Evolutionary conservation across 2,888 invertebrate species (phyloP).

Genomic region (Callosobruchus maculatus): DNA sequence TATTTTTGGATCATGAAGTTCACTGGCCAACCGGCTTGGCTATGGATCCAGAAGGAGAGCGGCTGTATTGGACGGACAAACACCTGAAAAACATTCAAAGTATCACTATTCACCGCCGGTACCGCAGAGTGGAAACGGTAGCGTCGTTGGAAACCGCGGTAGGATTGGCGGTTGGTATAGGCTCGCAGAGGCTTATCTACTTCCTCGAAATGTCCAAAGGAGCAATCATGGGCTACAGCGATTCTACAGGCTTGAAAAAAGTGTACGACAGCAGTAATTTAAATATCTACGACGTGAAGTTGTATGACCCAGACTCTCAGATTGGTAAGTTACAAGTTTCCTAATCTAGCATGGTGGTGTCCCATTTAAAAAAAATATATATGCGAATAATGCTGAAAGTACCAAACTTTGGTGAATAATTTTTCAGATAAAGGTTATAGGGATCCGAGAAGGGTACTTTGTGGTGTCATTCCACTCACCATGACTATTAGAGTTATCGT

Average conservation of each 20-base stretch:
- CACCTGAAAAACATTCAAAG: slow-evolving; percentile 65
- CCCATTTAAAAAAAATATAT: no score
- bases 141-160: slow-evolving; percentile 52
- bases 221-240: slow-evolving; percentile 53
- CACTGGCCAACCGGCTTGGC: slow-evolving; percentile 77
- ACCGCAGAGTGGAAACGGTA: slow-evolving; percentile 51
- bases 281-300: slow-evolving; percentile 63
- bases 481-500: no score
- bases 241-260: slow-evolving; percentile 46
- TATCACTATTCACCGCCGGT: slow-evolving; percentile 55
- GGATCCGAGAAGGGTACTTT: no score
- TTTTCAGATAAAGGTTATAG: no score
- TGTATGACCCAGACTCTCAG: slow-evolving; percentile 60
- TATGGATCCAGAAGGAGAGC: slow-evolving; percentile 56
- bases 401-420: no score
- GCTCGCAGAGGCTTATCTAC: slow-evolving; percentile 56
- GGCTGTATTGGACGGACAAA: slow-evolving; percentile 72
- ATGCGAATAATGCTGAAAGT: no score
- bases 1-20: slow-evolving; percentile 51
- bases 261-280: slow-evolving; percentile 62
- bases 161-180: slow-evolving; percentile 28
- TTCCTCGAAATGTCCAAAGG: slow-evolving; percentile 71
- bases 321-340: slow-evolving; percentile 53
- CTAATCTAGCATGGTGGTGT: no score
- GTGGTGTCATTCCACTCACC: no score